Base-by-base conservation (phyloP, 2,113 vertebrate species). In the Thymallus thymallus region DNA sequence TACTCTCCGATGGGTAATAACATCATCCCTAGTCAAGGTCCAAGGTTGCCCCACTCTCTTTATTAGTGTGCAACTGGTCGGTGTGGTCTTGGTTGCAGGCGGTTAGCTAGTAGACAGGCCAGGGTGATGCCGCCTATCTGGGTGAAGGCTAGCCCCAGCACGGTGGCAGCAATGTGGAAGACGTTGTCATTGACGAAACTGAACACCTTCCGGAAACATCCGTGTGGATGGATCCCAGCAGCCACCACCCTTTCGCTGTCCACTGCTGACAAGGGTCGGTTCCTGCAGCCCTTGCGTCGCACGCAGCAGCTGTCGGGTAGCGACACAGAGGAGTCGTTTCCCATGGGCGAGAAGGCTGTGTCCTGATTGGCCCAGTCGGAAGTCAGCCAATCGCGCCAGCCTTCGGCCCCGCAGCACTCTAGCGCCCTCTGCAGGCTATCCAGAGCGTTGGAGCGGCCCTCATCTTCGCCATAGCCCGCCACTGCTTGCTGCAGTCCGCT, bases 281-380 rank as follows among this genome's bases (percentile, higher is more conserved):
- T 92, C 75, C 20, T 90, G 89, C 96, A 96, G 23, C 89, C 93
- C 67, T 89, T 91, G 56, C 92, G 94, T 35, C 74, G 80, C 67
- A 81, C 75, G 67, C 95, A 97, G 90, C 96, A 96, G 84, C 96
- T 97, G 81, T 93, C 85, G 0, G 96, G 95, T 82, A 97, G 91
- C 0, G 94, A 95, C 41, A 89, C 76, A 0, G 80, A 77, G 16
- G 90, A 89, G 56, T 79, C 76, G 4, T 93, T 94, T n/a, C 86
- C 86, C 2, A 30, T 74, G 6, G 73, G 71, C 18, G 85, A 66
- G 66, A 88, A 86, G 67, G 80, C 73, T 71, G 81, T 80, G 2
- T 90, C 92, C 22, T 90, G 87, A 67, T 83, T 74, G 0, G 91
- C 93, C 95, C 96, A 95, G 45, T 95, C 94, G 0, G 94, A 93